These are phyloP conservation scores for Amblyjoppa proteus DNA, from an alignment of 2,888 invertebrate genomes.

Conservation along the genomic window DNA sequence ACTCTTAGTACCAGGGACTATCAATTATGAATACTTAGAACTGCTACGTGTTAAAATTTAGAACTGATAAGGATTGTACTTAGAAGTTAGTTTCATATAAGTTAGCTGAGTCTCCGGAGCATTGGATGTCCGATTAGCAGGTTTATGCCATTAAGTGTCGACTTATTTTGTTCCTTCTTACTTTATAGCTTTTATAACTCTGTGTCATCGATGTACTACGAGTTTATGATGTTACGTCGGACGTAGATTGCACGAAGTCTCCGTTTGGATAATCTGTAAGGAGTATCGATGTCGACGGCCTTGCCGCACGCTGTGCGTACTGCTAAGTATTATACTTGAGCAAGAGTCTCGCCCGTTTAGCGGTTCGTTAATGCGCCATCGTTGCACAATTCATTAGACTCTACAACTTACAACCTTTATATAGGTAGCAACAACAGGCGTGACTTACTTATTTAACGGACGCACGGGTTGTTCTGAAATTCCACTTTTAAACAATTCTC, in stretches of 20 bases:
- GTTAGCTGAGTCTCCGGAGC: background rate
- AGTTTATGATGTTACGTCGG: conserved; percentile 20
- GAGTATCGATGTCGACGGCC: conserved; percentile 68
- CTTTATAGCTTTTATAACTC: conserved; percentile 9
- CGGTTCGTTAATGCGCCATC: conserved; percentile 73
- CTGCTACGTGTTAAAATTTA: background rate
- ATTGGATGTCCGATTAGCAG: background rate
- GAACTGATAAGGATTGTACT: background rate
- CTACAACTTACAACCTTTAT: conserved; percentile 23
- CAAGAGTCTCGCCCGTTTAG: conserved; percentile 75
- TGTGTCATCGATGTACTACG: conserved; percentile 4
- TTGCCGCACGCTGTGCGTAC: conserved; percentile 65
- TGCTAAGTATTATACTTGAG: conserved; percentile 75
- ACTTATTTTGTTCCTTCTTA: background rate
- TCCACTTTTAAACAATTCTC: background rate
- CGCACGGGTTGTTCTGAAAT: background rate
- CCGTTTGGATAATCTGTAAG: conserved; percentile 59
- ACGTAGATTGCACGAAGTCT: conserved; percentile 58
- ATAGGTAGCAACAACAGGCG: conserved; percentile 14
- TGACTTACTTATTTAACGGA: background rate
- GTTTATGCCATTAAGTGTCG: background rate
- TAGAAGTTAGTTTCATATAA: background rate
- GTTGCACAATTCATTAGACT: conserved; percentile 77
- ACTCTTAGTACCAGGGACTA: too few species aligned
- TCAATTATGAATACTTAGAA: too few species aligned